Evolutionary conservation across 2,113 vertebrate genomes (phyloP).

Genomic region (Anseranas semipalmata): DNA sequence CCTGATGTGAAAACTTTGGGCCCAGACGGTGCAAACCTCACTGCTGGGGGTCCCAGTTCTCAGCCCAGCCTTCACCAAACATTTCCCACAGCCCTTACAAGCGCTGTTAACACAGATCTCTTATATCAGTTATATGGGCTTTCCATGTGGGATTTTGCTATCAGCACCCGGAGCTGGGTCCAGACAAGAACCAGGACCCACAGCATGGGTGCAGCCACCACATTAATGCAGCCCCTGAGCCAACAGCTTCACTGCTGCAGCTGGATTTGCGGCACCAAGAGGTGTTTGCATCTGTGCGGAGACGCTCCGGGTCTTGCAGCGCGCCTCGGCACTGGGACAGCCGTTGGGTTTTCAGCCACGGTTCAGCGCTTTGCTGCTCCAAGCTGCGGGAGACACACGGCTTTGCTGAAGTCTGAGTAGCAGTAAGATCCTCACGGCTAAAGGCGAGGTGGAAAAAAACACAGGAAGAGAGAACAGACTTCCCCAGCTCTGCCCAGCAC

Average conservation of each 20-base stretch:
- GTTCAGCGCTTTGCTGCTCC: background rate
- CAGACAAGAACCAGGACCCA: fast-evolving
- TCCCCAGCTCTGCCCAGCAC: background rate
- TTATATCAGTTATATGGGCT: fast-evolving
- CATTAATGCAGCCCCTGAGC: fast-evolving
- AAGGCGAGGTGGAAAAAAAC: background rate
- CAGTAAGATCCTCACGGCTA: background rate
- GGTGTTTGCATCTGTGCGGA: fast-evolving
- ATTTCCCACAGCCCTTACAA: background rate
- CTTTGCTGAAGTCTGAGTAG: too few species aligned
- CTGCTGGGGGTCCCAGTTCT: background rate
- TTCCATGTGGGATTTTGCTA: background rate
- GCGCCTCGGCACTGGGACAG: background rate
- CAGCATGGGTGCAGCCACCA: background rate
- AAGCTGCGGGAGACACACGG: background rate
- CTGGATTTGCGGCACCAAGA: fast-evolving
- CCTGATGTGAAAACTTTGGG: fast-evolving
- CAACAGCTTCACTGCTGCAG: background rate
- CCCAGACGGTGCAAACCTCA: fast-evolving
- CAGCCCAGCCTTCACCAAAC: background rate
- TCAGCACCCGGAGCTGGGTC: background rate
- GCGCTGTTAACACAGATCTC: background rate
- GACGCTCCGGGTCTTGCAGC: background rate
- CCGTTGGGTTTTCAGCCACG: background rate
- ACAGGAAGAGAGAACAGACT: background rate